A percentile compares a stretch with the other conserved stretches of the same genome.
phyloP scores from a whole-genome alignment of 2,888 invertebrate genomes.

The Himalopsyche japonica region DNA sequence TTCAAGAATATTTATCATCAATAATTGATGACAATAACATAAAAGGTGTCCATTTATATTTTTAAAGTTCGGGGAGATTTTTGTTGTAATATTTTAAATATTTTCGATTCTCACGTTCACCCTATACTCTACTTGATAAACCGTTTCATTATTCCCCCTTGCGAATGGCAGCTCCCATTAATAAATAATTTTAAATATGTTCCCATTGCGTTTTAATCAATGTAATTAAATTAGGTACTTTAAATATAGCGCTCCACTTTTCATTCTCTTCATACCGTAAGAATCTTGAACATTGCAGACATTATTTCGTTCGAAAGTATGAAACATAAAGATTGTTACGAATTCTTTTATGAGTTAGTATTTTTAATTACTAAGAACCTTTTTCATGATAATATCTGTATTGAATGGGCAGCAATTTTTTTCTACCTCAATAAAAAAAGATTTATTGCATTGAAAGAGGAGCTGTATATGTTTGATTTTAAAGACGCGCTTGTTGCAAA shows the following conservation, averaged over 20 bases:
- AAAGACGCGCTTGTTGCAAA: too few species aligned
- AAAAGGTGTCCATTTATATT: too few species aligned
- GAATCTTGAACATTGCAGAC: background rate
- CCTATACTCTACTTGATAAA: background rate
- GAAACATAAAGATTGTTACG: background rate
- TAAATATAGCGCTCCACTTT: background rate
- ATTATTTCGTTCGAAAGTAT: background rate
- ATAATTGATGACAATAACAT: too few species aligned
- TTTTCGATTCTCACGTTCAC: background rate
- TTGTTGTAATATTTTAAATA: background rate
- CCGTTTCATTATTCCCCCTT: background rate
- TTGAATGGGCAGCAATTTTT: background rate
- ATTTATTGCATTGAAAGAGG: too few species aligned
- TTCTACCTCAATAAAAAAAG: background rate
- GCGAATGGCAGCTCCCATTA: background rate
- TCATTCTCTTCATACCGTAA: background rate
- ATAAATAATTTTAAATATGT: constrained; percentile 1
- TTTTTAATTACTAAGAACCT: background rate
- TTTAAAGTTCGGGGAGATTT: background rate
- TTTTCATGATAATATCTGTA: background rate
- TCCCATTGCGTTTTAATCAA: constrained; percentile 1
- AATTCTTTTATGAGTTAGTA: background rate
- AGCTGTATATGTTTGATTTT: too few species aligned
- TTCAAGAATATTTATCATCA: too few species aligned
- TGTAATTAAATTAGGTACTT: constrained; percentile 1